Evolutionary conservation across 2,797 vertebrate species (phyloP), one percentile per base, ranked within the genome.

Genomic region (Enteromius paludinosus): DNA sequence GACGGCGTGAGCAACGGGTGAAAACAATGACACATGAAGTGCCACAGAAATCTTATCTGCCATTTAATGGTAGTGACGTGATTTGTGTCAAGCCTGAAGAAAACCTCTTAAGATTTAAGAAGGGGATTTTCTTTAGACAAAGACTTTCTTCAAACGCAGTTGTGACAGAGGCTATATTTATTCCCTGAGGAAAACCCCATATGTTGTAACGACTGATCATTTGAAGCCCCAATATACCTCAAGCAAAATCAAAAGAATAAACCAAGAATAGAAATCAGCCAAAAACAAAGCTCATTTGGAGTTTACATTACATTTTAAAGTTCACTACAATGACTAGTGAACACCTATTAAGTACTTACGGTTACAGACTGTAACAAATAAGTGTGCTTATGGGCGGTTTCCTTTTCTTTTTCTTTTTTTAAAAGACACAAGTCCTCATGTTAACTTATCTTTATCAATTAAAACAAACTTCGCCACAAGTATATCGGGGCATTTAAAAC

Each of bases 81-180:
- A 41, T 47, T 28, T 17, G 41, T 12, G 28, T 33, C 20, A 30
- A 47, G 14, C 25, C 41, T 45, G 72, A 75, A 68, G 35, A 66
- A 82, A 68, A 68, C 70, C 0, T 18, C 4, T 74, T 64, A 23
- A 81, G 4, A 64, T 52, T 47, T 33, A 17, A 82, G 54, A 75
- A 45, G 30, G 47, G 30, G 33, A n/a, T 56, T 81, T 82, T 54
- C 23, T 74, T 56, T 3, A 33, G 52, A 76, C 49, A 59, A 62
- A 9, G 61, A 62, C 15, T 62, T 47, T 52, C 45, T 78, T 56
- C 12, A 8, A 23, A 68, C 28, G 28, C 25, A 41, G 17, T 65
- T 52, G 12, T 3, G 33, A 59, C 70, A 69, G 41, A 68, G 62
- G 72, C 38, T 65, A 56, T 17, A 59, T 76, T 82, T 68, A 75